phyloP scores from a whole-genome alignment of 2,797 vertebrate genomes.

The Premnoplex brunnescens region DNA sequence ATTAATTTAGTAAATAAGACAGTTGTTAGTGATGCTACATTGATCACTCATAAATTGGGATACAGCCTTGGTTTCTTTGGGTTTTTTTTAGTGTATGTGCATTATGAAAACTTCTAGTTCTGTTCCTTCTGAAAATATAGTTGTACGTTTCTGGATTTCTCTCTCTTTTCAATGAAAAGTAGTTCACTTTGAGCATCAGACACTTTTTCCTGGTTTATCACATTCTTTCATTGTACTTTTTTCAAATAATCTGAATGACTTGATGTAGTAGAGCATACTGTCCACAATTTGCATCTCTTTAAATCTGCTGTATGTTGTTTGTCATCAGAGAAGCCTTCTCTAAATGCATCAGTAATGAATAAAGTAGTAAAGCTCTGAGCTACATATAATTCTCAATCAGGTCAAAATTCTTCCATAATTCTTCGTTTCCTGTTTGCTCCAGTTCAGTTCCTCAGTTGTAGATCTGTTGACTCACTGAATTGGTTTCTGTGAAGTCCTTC shows the following conservation, averaged over 20 bases:
- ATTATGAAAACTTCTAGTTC: background rate
- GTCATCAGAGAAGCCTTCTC: background rate
- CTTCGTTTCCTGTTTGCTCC: slow-evolving; percentile 23
- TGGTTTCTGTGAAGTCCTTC: background rate
- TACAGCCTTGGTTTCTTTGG: background rate
- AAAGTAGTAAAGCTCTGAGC: background rate
- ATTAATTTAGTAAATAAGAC: background rate
- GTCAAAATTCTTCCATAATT: background rate
- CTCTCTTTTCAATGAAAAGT: background rate
- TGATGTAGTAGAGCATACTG: background rate
- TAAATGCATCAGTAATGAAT: background rate
- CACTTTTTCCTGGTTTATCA: background rate
- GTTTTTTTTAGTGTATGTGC: background rate
- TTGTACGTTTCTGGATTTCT: background rate
- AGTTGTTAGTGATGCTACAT: background rate
- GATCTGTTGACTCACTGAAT: background rate
- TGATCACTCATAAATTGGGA: background rate
- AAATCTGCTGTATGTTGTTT: background rate
- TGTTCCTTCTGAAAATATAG: background rate
- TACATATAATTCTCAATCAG: background rate
- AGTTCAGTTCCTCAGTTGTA: background rate
- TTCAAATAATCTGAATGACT: background rate
- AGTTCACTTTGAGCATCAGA: background rate
- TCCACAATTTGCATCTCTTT: background rate
- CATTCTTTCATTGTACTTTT: background rate